Evolutionary conservation across 2,888 invertebrate species (phyloP).

Genomic region (Acanthopleura granulata): DNA sequence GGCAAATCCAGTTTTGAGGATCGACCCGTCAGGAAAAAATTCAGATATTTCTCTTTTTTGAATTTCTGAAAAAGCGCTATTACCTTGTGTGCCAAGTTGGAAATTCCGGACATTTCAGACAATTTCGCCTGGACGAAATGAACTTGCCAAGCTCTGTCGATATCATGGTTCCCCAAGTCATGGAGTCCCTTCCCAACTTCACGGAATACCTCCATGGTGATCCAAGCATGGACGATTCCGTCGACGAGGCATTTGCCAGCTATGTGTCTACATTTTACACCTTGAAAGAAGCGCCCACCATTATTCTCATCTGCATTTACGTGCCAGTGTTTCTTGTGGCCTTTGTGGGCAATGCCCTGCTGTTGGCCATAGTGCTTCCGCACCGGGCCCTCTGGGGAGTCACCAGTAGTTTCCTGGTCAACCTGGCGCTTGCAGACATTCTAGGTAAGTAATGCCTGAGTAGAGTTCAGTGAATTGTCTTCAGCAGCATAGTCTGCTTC

Average conservation of each 20-base stretch:
- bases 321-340: conserved; percentile 51
- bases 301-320: conserved; percentile 48
- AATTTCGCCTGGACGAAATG: too few species aligned
- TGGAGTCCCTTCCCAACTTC: too few species aligned
- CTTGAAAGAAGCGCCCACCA: conserved; percentile 42
- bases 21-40: too few species aligned
- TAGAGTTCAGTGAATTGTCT: background rate
- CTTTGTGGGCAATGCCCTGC: conserved; percentile 51
- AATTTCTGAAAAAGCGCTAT: too few species aligned
- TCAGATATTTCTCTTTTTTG: too few species aligned
- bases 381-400: conserved; percentile 55
- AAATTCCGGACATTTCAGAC: too few species aligned
- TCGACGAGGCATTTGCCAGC: background rate
- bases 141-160: too few species aligned
- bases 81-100: too few species aligned
- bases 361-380: conserved; percentile 51
- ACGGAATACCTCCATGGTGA: too few species aligned
- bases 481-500: background rate
- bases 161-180: too few species aligned
- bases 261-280: conserved; percentile 31
- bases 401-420: conserved; percentile 59
- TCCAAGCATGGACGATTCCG: background rate
- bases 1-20: too few species aligned
- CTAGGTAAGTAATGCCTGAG: conserved; percentile 44
- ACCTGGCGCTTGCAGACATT: conserved; percentile 56